Evolutionary conservation across 2,797 vertebrate genomes (phyloP).

Genomic region (Cephalopachus bancanus): DNA sequence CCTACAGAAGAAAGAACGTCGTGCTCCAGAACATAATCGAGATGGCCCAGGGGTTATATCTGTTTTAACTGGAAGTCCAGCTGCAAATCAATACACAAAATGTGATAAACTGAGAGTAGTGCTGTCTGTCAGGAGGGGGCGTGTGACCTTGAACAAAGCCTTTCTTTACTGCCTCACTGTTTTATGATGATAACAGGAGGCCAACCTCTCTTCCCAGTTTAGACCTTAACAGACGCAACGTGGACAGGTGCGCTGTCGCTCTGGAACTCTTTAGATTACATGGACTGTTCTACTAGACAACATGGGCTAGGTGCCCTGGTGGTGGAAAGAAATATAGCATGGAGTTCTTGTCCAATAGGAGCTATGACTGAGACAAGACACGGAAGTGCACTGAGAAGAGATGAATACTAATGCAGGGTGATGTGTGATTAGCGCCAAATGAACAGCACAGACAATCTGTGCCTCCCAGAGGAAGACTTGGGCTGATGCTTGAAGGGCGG

Average conservation of each 20-base stretch:
- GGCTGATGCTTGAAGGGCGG: neutral
- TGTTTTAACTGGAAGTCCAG: constrained; percentile 98
- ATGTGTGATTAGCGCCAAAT: neutral
- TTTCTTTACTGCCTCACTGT: constrained; percentile 41
- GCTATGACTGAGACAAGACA: neutral
- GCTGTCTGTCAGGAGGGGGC: constrained; percentile 14
- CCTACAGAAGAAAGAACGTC: constrained; percentile 98
- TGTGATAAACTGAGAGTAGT: constrained; percentile 70
- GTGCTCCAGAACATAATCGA: constrained; percentile 96
- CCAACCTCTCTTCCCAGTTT: neutral
- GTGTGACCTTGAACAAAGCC: constrained; percentile 64
- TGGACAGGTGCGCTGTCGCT: fast-evolving
- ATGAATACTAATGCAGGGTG: neutral
- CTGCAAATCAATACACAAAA: constrained; percentile 88
- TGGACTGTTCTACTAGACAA: neutral
- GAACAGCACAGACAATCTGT: neutral
- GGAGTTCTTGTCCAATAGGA: neutral
- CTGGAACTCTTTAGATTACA: fast-evolving
- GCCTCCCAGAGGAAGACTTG: neutral
- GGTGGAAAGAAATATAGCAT: neutral
- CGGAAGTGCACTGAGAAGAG: neutral
- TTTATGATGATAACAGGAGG: neutral
- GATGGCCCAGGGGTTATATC: constrained; percentile 98
- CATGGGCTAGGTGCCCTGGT: neutral
- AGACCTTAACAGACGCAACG: neutral